These are phyloP conservation scores for Laticauda colubrina DNA, from an alignment of 2,113 vertebrate genomes.

Conservation along the genomic window DNA sequence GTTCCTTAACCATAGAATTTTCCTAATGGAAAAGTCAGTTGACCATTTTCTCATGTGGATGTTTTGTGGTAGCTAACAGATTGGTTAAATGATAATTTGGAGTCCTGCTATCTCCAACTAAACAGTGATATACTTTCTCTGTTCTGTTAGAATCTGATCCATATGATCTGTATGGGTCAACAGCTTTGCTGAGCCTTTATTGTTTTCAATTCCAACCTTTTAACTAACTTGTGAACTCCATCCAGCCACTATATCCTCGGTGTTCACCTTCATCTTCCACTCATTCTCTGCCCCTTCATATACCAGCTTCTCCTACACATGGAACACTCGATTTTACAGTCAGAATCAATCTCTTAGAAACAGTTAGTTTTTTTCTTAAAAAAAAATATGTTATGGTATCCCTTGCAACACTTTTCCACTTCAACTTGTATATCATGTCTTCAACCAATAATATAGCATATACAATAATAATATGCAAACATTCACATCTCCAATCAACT, in stretches of 20 bases:
- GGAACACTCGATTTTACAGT: neutral
- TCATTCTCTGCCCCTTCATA: neutral
- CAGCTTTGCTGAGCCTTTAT: neutral
- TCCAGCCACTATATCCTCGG: neutral
- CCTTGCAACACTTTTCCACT: neutral
- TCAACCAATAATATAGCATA: neutral
- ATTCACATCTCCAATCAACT: neutral
- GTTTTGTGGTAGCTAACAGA: neutral
- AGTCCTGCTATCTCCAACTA: neutral
- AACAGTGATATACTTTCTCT: neutral
- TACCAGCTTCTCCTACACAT: neutral
- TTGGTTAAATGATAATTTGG: neutral
- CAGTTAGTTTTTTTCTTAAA: neutral
- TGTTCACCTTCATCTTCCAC: neutral
- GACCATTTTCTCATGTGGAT: neutral
- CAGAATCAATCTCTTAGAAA: neutral
- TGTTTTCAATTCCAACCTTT: neutral
- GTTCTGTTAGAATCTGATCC: neutral
- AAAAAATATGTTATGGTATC: neutral
- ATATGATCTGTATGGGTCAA: neutral
- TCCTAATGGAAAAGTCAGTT: neutral
- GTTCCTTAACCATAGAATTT: neutral
- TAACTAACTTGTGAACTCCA: neutral
- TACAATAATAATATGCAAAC: neutral
- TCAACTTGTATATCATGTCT: neutral